A percentile compares a stretch with the other conserved stretches of the same genome.
These are phyloP conservation scores for Sarcophaga subvicina DNA, from an alignment of 2,888 invertebrate species.

Conservation along the genomic window DNA sequence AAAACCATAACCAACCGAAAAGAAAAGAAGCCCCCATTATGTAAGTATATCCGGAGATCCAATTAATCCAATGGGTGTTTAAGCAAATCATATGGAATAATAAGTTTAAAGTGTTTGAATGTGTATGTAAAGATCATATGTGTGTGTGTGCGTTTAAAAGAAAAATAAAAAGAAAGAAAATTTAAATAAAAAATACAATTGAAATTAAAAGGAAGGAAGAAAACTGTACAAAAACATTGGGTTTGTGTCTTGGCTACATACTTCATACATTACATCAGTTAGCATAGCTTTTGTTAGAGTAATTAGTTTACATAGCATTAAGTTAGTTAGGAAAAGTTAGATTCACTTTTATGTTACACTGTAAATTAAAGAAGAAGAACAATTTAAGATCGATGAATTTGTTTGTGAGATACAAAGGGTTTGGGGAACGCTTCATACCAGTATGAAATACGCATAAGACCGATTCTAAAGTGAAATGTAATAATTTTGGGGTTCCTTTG, in stretches of 20 bases:
- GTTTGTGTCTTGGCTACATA: slow-evolving; percentile 36
- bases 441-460: too few species aligned
- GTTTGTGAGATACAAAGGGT: too few species aligned
- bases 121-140: slow-evolving; percentile 5
- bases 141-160: slow-evolving; percentile 61
- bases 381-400: too few species aligned
- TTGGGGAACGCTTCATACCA: too few species aligned
- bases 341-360: too few species aligned
- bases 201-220: neutral
- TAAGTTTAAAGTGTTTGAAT: slow-evolving; percentile 32
- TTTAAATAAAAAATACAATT: slow-evolving; percentile 31
- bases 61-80: slow-evolving; percentile 47
- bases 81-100: slow-evolving; percentile 56
- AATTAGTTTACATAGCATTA: neutral
- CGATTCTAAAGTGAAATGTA: too few species aligned
- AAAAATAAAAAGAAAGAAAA: slow-evolving; percentile 70
- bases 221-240: neutral
- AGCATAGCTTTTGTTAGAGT: slow-evolving; percentile 17
- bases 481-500: too few species aligned
- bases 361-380: too few species aligned
- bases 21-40: slow-evolving; percentile 14
- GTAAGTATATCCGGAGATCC: slow-evolving; percentile 35
- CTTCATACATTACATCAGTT: slow-evolving; percentile 53
- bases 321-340: neutral
- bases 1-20: too few species aligned